These are phyloP conservation scores for Eretmochelys imbricata DNA, from an alignment of 2,113 vertebrate genomes.

Conservation along the genomic window DNA sequence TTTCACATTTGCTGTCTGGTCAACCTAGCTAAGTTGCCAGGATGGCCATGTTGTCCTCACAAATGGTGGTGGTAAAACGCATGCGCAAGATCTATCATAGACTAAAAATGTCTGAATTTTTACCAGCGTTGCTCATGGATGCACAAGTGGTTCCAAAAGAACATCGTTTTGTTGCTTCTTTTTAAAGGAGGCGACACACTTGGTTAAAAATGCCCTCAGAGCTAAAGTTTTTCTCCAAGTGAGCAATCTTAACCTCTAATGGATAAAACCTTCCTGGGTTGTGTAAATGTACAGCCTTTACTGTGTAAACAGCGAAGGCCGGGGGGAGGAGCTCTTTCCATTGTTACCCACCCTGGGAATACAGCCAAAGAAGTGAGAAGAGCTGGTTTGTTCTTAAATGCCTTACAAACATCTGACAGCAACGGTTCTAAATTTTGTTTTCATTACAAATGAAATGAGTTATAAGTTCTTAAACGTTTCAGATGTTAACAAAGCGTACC, in stretches of 20 bases:
- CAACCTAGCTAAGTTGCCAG: background rate
- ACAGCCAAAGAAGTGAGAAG: background rate
- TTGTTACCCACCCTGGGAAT: background rate
- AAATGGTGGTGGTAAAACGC: background rate
- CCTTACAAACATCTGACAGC: background rate
- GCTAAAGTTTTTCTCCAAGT: background rate
- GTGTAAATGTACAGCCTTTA: background rate
- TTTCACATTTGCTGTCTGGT: no score
- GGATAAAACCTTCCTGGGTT: background rate
- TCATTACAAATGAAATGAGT: background rate
- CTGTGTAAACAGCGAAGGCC: background rate
- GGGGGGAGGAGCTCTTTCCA: background rate
- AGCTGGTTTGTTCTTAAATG: background rate
- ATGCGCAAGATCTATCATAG: background rate
- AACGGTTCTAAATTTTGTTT: background rate
- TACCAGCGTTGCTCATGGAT: background rate
- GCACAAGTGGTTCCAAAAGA: background rate
- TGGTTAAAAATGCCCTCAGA: background rate
- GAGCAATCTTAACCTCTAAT: background rate
- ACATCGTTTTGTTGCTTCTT: background rate
- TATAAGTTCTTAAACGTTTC: background rate
- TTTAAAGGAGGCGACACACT: background rate
- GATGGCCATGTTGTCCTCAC: background rate
- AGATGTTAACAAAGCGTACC: background rate
- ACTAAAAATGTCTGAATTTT: no score